A percentile compares a stretch with the other conserved stretches of the same genome.
These are phyloP conservation scores for Pan paniscus DNA, from an alignment of 2,113 vertebrate species.

Conservation along the genomic window DNA sequence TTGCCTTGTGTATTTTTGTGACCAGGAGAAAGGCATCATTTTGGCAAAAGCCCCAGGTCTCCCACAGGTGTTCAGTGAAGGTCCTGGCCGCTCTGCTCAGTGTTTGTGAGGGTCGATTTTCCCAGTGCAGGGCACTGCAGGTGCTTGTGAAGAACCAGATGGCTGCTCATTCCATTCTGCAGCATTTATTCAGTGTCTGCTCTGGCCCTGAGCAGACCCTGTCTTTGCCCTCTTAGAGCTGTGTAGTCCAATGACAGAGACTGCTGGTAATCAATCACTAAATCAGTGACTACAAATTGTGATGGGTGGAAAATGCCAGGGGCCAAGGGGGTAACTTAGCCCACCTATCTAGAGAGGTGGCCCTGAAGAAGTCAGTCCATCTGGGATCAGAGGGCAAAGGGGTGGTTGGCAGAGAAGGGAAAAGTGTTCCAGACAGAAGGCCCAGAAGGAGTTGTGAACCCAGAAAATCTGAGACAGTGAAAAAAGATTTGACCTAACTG, in stretches of 20 bases:
- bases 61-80: neutral
- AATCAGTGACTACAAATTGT: neutral
- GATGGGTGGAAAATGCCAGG: neutral
- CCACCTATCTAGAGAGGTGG: neutral
- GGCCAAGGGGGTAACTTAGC: neutral
- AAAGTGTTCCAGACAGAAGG: neutral
- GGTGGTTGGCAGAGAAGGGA: no score
- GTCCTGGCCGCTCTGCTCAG: fast-evolving
- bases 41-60: neutral
- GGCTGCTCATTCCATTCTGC: neutral
- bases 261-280: neutral
- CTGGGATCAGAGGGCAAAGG: neutral
- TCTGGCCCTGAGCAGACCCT: neutral
- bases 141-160: neutral
- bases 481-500: no score
- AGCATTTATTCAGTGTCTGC: neutral
- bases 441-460: no score
- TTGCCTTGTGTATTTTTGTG: neutral
- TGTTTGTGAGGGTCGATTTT: neutral
- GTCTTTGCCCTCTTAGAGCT: neutral
- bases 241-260: neutral
- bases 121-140: neutral
- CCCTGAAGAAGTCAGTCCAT: neutral
- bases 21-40: neutral
- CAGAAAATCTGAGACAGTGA: no score